Percentiles rank a stretch among this genome's conserved stretches.
These are phyloP conservation scores for Ibycter americanus DNA, from an alignment of 2,797 vertebrate species.

Conservation along the genomic window DNA sequence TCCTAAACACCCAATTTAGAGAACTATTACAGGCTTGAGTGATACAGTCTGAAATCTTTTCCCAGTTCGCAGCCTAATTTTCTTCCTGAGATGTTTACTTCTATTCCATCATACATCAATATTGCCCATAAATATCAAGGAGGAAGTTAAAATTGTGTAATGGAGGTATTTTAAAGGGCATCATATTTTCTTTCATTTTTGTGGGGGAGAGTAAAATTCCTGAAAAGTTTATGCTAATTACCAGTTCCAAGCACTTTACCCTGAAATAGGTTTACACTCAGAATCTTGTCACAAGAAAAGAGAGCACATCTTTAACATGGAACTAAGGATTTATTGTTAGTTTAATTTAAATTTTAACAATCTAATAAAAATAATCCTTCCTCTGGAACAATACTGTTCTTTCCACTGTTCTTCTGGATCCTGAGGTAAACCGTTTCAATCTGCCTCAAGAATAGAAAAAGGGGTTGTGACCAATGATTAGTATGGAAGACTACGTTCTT, in stretches of 20 bases:
- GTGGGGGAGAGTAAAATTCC: not conserved
- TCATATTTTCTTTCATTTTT: not conserved
- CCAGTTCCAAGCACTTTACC: not conserved
- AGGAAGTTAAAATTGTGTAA: not conserved
- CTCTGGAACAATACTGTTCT: not conserved
- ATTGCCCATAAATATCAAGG: not conserved
- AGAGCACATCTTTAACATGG: not conserved
- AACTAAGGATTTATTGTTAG: not conserved
- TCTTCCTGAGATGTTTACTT: not conserved
- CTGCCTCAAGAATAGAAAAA: not conserved
- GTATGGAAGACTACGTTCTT: not conserved
- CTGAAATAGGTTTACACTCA: not conserved
- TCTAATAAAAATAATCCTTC: not conserved
- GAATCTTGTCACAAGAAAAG: not conserved
- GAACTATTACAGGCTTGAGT: not conserved
- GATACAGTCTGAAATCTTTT: not conserved
- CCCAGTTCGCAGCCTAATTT: not conserved
- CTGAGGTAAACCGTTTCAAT: not conserved
- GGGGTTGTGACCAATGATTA: not conserved
- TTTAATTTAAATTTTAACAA: not conserved
- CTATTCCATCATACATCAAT: not conserved
- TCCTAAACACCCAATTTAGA: not conserved
- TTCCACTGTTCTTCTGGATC: not conserved
- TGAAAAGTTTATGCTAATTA: not conserved
- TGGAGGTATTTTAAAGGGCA: not conserved